Evolutionary conservation across 2,113 vertebrate species (phyloP).

Genomic region (Gasterosteus aculeatus): DNA sequence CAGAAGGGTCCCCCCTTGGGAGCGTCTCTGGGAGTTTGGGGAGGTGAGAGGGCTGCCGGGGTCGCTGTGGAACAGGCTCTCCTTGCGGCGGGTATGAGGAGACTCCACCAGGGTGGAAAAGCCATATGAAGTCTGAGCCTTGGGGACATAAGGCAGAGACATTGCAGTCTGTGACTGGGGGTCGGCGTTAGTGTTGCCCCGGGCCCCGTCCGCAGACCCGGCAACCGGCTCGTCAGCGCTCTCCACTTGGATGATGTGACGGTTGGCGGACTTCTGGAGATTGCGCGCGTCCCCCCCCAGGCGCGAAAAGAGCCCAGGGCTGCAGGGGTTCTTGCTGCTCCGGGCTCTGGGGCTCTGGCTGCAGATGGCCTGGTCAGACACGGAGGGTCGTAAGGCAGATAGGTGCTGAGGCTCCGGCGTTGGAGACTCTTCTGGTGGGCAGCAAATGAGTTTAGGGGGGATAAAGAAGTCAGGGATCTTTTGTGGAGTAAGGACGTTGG

Average conservation of each 20-base stretch:
- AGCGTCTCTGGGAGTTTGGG: conserved; percentile 84
- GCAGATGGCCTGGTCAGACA: conserved; percentile 86
- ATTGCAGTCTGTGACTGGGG: conserved; percentile 91
- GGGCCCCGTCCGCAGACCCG: conserved; percentile 10
- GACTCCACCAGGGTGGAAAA: conserved; percentile 93
- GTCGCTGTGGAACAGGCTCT: conserved; percentile 95
- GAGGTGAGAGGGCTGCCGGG: conserved; percentile 89
- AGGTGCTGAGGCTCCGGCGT: conserved; percentile 75
- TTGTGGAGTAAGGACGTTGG: conserved; percentile 95
- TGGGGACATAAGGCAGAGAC: conserved; percentile 93
- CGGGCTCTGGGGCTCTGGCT: conserved; percentile 82
- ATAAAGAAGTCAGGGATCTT: conserved; percentile 98
- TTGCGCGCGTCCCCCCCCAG: conserved; percentile 80
- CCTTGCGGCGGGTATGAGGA: conserved; percentile 93
- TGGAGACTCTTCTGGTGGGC: conserved; percentile 82
- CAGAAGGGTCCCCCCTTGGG: conserved; percentile 80
- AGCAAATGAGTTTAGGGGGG: conserved; percentile 90
- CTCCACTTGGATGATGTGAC: conserved; percentile 96
- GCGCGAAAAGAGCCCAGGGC: conserved; percentile 86
- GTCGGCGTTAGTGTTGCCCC: conserved; percentile 83
- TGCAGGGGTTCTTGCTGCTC: conserved; percentile 83
- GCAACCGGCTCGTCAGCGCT: conserved; percentile 86
- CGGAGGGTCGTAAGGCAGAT: conserved; percentile 76
- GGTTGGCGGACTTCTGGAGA: conserved; percentile 86
- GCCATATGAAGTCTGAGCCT: conserved; percentile 95